A percentile compares a stretch with the other conserved stretches of the same genome.
Conservation (phyloP, 2,113 vertebrate genomes). For the Epinephelus moara region DNA sequence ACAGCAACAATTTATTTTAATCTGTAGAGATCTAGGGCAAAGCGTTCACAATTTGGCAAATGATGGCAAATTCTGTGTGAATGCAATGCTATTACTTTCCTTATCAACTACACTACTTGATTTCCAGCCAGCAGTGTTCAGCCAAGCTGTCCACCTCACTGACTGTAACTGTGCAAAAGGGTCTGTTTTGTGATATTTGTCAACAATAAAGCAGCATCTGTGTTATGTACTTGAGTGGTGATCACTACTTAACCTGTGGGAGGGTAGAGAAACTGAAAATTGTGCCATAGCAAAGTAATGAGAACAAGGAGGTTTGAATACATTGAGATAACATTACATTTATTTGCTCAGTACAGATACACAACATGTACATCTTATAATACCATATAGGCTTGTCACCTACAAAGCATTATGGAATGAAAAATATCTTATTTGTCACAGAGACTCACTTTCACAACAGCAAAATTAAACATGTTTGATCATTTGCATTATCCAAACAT, state of each 20-base stretch:
- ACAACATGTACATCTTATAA: slow-evolving; percentile 75
- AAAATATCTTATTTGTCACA: slow-evolving; percentile 42
- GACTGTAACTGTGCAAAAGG: not conserved
- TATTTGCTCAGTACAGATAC: slow-evolving; percentile 81
- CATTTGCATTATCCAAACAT: slow-evolving; percentile 30
- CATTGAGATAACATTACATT: slow-evolving; percentile 73
- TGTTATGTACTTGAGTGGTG: not conserved
- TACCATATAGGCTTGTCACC: slow-evolving; percentile 56
- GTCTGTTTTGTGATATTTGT: slow-evolving; percentile 17
- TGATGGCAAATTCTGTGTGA: slow-evolving; percentile 3
- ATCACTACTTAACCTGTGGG: not conserved
- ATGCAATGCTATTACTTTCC: slow-evolving; percentile 6
- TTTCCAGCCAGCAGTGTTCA: not conserved
- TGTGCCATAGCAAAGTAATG: not conserved
- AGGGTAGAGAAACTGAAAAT: not conserved
- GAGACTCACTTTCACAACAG: slow-evolving; percentile 27
- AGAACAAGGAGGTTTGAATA: slow-evolving; percentile 30
- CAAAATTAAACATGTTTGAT: slow-evolving; percentile 21
- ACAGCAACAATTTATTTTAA: slow-evolving; percentile 11
- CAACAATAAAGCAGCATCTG: not conserved
- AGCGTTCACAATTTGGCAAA: slow-evolving; percentile 16
- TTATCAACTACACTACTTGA: slow-evolving; percentile 4
- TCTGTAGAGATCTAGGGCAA: not conserved
- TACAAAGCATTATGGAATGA: slow-evolving; percentile 52
- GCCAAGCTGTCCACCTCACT: not conserved